Percentiles rank a stretch among this genome's conserved stretches.
Evolutionary conservation across 2,888 invertebrate genomes (phyloP).

Genomic region (Nymphalis c-album): DNA sequence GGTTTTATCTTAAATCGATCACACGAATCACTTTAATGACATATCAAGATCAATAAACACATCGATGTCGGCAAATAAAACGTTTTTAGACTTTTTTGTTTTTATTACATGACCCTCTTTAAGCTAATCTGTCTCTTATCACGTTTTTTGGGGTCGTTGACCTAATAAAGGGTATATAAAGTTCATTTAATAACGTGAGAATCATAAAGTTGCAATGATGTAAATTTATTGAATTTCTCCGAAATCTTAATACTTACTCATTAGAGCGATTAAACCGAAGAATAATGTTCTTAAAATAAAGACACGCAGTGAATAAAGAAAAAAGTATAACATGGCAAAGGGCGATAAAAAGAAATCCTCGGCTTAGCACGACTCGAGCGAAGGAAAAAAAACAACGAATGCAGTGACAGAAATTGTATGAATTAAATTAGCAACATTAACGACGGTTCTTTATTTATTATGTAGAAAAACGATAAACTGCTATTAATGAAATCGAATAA

Average conservation of each 20-base stretch:
- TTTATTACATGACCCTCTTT: slow-evolving; percentile 12
- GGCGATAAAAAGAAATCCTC: slow-evolving; percentile 41
- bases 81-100: neutral
- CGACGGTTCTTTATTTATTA: slow-evolving; percentile 36
- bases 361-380: slow-evolving; percentile 44
- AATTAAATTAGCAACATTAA: slow-evolving; percentile 47
- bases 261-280: slow-evolving; percentile 36
- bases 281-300: slow-evolving; percentile 38
- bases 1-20: slow-evolving; percentile 6
- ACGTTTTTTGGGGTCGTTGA: slow-evolving; percentile 15
- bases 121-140: slow-evolving; percentile 4
- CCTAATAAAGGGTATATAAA: slow-evolving; percentile 17
- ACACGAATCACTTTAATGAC: slow-evolving; percentile 12
- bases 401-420: slow-evolving; percentile 39
- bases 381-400: slow-evolving; percentile 33
- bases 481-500: slow-evolving; percentile 43
- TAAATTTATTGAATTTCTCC: slow-evolving; percentile 28
- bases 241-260: slow-evolving; percentile 39
- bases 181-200: slow-evolving; percentile 3
- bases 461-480: slow-evolving; percentile 31
- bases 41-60: slow-evolving; percentile 21
- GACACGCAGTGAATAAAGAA: slow-evolving; percentile 32
- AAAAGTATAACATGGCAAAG: slow-evolving; percentile 38
- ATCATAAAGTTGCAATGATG: slow-evolving; percentile 25
- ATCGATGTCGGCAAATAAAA: slow-evolving; percentile 9